Percentiles rank a stretch among this genome's conserved stretches.
These are phyloP conservation scores for Crambe crambe DNA, from an alignment of 37 sponge, comb jelly and placozoan species.

Conservation along the genomic window DNA sequence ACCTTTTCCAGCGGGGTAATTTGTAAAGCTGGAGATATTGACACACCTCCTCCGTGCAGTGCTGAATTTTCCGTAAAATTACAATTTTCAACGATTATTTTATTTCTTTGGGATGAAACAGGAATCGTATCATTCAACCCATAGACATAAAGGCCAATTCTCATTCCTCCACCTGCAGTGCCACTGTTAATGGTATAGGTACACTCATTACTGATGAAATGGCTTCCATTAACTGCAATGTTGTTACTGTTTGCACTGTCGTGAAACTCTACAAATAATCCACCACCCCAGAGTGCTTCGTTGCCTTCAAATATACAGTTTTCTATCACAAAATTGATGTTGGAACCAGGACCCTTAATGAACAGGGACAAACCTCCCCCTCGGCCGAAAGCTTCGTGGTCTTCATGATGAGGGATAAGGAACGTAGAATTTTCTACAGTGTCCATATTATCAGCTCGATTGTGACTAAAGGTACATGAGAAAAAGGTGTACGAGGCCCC, in stretches of 20 bases:
- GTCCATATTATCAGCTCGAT: constrained; percentile 15
- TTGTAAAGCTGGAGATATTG: constrained; percentile 8
- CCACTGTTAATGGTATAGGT: background rate
- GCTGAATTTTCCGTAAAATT: constrained; percentile 11
- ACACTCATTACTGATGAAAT: constrained; percentile 16
- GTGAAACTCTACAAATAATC: constrained; percentile 51
- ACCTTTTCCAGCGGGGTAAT: background rate
- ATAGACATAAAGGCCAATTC: constrained; percentile 31
- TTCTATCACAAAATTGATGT: constrained; percentile 8
- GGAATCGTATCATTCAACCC: background rate
- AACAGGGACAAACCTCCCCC: constrained; percentile 68
- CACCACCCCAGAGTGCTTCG: constrained; percentile 47
- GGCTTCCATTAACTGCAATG: background rate
- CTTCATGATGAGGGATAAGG: constrained; percentile 5
- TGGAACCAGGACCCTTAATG: constrained; percentile 34
- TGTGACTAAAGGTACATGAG: constrained; percentile 20
- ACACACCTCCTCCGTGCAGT: constrained; percentile 51
- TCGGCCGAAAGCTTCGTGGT: constrained; percentile 44
- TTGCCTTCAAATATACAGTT: constrained; percentile 29
- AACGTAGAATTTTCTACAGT: background rate
- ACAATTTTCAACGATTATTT: background rate
- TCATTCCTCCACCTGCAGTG: constrained; percentile 46
- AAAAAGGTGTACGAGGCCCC: constrained; percentile 6
- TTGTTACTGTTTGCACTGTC: constrained; percentile 25
- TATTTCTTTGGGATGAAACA: background rate